Evolutionary conservation across 2,888 invertebrate species (phyloP).

Genomic region (Lasioglossum zephyrum): DNA sequence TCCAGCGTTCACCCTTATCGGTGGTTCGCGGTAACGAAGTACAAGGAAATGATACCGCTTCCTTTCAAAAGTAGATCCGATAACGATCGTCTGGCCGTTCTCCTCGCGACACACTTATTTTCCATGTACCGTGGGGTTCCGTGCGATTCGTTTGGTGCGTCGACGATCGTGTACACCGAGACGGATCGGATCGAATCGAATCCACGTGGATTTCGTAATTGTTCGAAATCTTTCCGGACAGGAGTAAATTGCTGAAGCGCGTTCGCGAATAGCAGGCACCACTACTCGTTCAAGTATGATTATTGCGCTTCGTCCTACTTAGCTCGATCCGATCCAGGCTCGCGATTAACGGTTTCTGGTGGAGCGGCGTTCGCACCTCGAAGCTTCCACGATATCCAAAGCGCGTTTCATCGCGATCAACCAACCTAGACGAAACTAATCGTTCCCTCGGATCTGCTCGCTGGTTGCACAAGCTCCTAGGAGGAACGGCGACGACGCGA

Average conservation of each 20-base stretch:
- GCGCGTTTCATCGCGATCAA: neutral
- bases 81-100: neutral
- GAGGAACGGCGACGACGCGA: slow-evolving; percentile 25
- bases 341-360: slow-evolving; percentile 61
- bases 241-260: neutral
- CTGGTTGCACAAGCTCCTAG: neutral
- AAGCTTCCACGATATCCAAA: neutral
- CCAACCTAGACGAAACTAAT: neutral
- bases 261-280: neutral
- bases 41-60: neutral
- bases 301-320: slow-evolving; percentile 59
- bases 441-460: neutral
- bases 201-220: neutral
- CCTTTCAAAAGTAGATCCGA: neutral
- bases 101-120: neutral
- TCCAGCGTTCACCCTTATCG: neutral
- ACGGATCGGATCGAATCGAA: neutral
- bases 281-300: slow-evolving; percentile 48
- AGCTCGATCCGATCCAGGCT: slow-evolving; percentile 46
- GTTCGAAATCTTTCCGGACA: neutral
- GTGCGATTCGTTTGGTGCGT: slow-evolving; percentile 60
- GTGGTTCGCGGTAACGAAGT: neutral
- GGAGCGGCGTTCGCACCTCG: slow-evolving; percentile 27
- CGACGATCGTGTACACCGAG: neutral
- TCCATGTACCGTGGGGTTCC: neutral